Evolutionary conservation across 2,888 invertebrate genomes (phyloP).

Genomic region (Xestia rhomboidea): DNA sequence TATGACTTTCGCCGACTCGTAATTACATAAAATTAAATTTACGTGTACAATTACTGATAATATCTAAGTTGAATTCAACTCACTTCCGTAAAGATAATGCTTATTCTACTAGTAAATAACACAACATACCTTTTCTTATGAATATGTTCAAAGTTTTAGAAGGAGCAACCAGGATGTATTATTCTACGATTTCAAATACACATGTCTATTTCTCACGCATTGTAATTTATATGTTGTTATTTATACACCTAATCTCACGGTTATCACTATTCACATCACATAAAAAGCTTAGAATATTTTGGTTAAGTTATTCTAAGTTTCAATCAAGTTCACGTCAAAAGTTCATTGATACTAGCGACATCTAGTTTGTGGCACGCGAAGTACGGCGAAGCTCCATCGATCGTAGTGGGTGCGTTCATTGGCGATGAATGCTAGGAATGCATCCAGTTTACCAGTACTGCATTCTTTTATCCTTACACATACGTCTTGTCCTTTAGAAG

Average conservation of each 20-base stretch:
- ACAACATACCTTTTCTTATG: conserved; percentile 73
- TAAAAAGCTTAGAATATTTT: conserved; percentile 88
- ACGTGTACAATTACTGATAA: conserved; percentile 5
- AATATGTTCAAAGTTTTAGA: conserved; percentile 65
- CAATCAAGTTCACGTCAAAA: conserved; percentile 90
- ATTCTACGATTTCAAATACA: conserved; percentile 71
- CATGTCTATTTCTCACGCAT: conserved; percentile 77
- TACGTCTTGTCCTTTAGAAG: conserved; percentile 70
- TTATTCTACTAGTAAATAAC: conserved; percentile 61
- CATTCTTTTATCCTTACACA: conserved; percentile 64
- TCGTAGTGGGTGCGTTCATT: conserved; percentile 79
- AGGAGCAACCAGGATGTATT: conserved; percentile 70
- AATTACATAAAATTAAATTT: conserved; percentile 16
- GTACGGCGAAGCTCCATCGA: conserved; percentile 84
- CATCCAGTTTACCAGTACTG: conserved; percentile 72
- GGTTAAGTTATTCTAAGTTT: conserved; percentile 88
- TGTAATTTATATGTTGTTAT: conserved; percentile 78
- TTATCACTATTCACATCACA: conserved; percentile 84
- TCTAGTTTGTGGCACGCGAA: conserved; percentile 83
- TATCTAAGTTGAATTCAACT: conserved; percentile 25
- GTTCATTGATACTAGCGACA: conserved; percentile 85
- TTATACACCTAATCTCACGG: conserved; percentile 78
- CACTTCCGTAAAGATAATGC: conserved; percentile 36
- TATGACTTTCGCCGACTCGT: conserved; percentile 66
- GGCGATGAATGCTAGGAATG: conserved; percentile 74